phyloP scores from a whole-genome alignment of 1,140 invertebrate species.

The Drosophila burlai region DNA sequence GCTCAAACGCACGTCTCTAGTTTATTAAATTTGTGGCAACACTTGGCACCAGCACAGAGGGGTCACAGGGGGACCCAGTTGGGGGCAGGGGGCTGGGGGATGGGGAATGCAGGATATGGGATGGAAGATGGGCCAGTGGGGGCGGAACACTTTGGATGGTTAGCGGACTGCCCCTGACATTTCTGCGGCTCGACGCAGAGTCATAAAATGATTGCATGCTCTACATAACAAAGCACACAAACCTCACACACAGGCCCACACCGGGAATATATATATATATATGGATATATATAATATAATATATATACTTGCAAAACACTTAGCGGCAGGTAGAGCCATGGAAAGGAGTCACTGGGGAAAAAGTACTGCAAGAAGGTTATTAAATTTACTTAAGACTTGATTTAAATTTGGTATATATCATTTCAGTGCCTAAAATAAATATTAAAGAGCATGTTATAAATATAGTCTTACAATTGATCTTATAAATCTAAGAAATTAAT shows the following conservation, averaged over 20 bases:
- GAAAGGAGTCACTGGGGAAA: slow-evolving; percentile 41
- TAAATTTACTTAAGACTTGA: not conserved
- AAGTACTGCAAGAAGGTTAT: not conserved
- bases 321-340: slow-evolving; percentile 74
- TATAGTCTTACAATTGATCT: too few relatives aligned
- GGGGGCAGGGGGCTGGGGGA: not conserved
- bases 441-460: too few relatives aligned
- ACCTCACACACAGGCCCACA: slow-evolving; percentile 27
- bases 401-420: not conserved
- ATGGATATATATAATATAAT: slow-evolving; percentile 17
- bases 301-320: slow-evolving; percentile 69
- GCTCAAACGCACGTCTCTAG: slow-evolving; percentile 79
- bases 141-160: slow-evolving; percentile 38
- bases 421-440: not conserved
- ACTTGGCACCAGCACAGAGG: slow-evolving; percentile 62
- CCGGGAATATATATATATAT: slow-evolving; percentile 20
- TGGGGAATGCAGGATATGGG: not conserved
- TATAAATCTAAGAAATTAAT: not conserved
- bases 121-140: slow-evolving; percentile 11
- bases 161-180: slow-evolving; percentile 74
- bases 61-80: not conserved
- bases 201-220: slow-evolving; percentile 81
- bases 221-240: slow-evolving; percentile 66
- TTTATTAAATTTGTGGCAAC: slow-evolving; percentile 82
- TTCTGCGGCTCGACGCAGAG: slow-evolving; percentile 65